phyloP scores from a whole-genome alignment of 2,113 vertebrate species.

The Dasyurus viverrinus region DNA sequence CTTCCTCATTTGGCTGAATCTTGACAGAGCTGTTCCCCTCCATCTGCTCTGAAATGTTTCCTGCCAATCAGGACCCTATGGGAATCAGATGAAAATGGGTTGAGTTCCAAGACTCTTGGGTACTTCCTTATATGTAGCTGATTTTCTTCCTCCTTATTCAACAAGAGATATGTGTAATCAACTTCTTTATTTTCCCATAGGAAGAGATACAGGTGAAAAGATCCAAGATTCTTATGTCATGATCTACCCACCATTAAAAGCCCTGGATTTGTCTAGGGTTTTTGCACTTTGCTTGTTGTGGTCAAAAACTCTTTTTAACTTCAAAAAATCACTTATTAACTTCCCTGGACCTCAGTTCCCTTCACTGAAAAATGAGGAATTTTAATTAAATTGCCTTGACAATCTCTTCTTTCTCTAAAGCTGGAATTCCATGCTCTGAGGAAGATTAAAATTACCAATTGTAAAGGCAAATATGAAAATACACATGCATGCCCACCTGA shows the following conservation, averaged over 20 bases:
- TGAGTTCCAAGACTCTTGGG: neutral
- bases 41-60: slow-evolving; percentile 2
- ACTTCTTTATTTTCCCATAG: neutral
- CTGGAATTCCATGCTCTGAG: neutral
- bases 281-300: neutral
- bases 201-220: neutral
- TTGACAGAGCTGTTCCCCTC: slow-evolving; percentile 3
- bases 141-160: neutral
- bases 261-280: neutral
- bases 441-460: neutral
- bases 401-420: neutral
- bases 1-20: neutral
- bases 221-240: neutral
- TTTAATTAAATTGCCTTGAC: neutral
- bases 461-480: neutral
- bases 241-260: neutral
- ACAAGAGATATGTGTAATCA: neutral
- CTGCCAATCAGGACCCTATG: neutral
- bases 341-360: neutral
- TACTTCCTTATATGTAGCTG: neutral
- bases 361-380: neutral
- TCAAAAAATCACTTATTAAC: neutral
- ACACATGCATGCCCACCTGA: neutral
- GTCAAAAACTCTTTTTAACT: neutral
- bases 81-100: neutral